These are phyloP conservation scores for Notocelia uddmanniana DNA, from an alignment of 2,888 invertebrate species.

Conservation along the genomic window DNA sequence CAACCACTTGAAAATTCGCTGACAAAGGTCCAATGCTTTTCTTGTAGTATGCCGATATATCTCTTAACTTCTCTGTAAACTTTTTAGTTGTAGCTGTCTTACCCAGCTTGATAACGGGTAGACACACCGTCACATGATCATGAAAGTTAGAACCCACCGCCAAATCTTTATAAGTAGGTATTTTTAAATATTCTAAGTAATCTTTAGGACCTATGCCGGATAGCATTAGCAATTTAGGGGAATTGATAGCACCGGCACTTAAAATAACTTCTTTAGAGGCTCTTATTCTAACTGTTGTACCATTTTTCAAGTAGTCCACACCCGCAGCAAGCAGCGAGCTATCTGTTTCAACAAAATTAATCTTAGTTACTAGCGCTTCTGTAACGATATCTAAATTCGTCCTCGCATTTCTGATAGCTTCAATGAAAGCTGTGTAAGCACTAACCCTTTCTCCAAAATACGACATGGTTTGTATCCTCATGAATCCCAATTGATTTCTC, in stretches of 20 bases:
- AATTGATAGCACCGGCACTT: constrained; percentile 77
- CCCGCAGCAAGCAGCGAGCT: constrained; percentile 64
- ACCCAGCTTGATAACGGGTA: constrained; percentile 74
- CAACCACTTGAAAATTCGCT: constrained; percentile 79
- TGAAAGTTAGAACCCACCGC: constrained; percentile 80
- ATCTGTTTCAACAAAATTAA: constrained; percentile 64
- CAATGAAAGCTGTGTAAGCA: constrained; percentile 76
- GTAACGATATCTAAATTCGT: constrained; percentile 71
- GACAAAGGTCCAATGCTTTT: constrained; percentile 76
- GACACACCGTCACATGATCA: constrained; percentile 78
- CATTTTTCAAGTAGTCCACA: constrained; percentile 75
- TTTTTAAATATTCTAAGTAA: constrained; percentile 77
- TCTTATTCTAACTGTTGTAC: constrained; percentile 67
- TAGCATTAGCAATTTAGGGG: constrained; percentile 78
- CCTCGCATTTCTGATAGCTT: constrained; percentile 73
- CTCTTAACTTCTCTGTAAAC: constrained; percentile 75
- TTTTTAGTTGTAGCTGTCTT: constrained; percentile 70
- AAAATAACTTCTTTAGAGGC: constrained; percentile 74
- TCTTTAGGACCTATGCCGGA: constrained; percentile 79
- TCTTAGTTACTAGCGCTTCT: constrained; percentile 76
- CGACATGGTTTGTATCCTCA: constrained; percentile 78
- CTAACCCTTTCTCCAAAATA: constrained; percentile 81
- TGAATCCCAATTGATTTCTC: constrained; percentile 76
- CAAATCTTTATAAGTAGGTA: constrained; percentile 68
- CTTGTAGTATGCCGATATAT: constrained; percentile 75